phyloP scores from a whole-genome alignment of 1,140 invertebrate species.

The Sminthurides bifidus region DNA sequence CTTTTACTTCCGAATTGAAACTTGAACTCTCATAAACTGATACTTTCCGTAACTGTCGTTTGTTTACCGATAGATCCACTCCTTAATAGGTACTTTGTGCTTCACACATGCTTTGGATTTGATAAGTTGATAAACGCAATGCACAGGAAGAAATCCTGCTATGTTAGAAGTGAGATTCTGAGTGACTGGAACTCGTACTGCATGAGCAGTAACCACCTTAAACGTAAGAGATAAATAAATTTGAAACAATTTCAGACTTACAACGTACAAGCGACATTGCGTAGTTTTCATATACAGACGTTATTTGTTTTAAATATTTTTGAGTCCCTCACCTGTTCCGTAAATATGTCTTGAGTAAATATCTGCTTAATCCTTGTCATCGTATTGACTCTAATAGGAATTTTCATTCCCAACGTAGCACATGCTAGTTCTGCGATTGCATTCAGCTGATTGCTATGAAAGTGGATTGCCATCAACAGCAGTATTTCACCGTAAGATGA shows the following conservation, averaged over 20 bases:
- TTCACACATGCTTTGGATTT: conserved; percentile 92
- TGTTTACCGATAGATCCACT: conserved; percentile 70
- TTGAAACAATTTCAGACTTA: too few relatives aligned
- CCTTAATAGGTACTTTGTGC: conserved; percentile 85
- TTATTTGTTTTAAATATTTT: neutral
- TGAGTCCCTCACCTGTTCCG: conserved; percentile 64
- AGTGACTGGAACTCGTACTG: conserved; percentile 90
- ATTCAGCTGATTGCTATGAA: conserved; percentile 83
- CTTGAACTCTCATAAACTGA: neutral
- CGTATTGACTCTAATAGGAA: conserved; percentile 79
- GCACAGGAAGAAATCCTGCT: conserved; percentile 84
- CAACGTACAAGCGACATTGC: too few relatives aligned
- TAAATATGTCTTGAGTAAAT: conserved; percentile 94
- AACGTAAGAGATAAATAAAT: conserved; percentile 2
- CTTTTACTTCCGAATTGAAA: too few relatives aligned
- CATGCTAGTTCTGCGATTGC: conserved; percentile 88
- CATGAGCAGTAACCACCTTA: conserved; percentile 84
- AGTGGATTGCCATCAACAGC: conserved; percentile 89
- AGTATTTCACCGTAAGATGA: conserved; percentile 93
- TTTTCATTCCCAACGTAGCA: conserved; percentile 88
- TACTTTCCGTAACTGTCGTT: neutral
- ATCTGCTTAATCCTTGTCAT: conserved; percentile 84
- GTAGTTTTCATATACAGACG: neutral
- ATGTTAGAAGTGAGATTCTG: conserved; percentile 75
- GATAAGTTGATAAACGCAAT: conserved; percentile 91